Base-by-base conservation (phyloP, 2,113 vertebrate species). In the Calidris pygmaea region DNA sequence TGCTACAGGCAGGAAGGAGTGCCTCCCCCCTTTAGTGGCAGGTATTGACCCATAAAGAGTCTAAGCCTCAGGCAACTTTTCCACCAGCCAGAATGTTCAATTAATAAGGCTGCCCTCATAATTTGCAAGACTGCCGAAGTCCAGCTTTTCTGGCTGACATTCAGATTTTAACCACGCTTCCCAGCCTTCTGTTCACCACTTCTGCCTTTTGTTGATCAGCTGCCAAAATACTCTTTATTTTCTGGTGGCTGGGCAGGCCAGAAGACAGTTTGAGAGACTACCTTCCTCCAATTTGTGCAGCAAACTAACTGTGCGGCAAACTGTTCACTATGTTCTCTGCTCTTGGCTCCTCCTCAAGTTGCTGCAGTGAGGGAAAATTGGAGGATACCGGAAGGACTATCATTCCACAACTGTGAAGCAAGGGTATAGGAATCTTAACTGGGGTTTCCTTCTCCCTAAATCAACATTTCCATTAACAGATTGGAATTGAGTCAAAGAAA, bases 111-210 rank as follows among this genome's bases (percentile, higher is more conserved):
- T 93, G 93, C 62, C 70, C 53, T 95, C 83, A 82, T 87, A 90
- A 92, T 89, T 78, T 92, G 88, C 92, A 87, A 80, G 88, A 59
- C 83, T 89, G 85, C 62, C 66, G 1, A 82, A 85, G n/a, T 76
- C 53, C 96, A 86, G 76, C 48, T 92, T 75, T 92, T 48, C 66
- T 96, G 94, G 95, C 93, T 82, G 76, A 45, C 90, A 89, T 89
- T 93, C 92, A 95, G 66, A 48, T 41, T 95, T 89, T 76, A 90
- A 75, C 83, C 68, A 58, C 23, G 70, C 45, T 93, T 89, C 88
- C 62, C 84, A 95, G 91, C 56, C 89, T 97, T 92, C 90, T 94
- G 96, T 78, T 94, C 87, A 66, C 73, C 95, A 92, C 77, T 95
- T 53, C 90, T 96, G 95, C 37, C 66, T 95, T 58, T 67, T 0